Evolutionary conservation across 1,140 invertebrate genomes (phyloP).

Genomic region (Diabrotica undecimpunctata): DNA sequence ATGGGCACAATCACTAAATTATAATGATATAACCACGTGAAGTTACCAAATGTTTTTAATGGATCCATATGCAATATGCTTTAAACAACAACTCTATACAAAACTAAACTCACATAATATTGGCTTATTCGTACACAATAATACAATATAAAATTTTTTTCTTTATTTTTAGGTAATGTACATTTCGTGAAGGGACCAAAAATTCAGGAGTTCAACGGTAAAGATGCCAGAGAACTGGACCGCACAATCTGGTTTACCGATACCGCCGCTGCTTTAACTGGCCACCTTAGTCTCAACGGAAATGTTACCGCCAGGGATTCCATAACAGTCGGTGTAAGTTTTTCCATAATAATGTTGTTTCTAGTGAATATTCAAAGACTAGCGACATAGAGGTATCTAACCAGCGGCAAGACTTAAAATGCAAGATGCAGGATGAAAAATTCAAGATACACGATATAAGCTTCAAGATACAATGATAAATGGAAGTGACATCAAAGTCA

Average conservation of each 20-base stretch:
- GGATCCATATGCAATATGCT: no score
- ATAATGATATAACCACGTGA: no score
- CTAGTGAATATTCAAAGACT: not conserved
- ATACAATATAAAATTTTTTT: no score
- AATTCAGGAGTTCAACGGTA: conserved; percentile 28
- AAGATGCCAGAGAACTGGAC: conserved; percentile 23
- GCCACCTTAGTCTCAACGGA: conserved; percentile 29
- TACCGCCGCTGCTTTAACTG: conserved; percentile 23
- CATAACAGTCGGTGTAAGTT: conserved; percentile 35
- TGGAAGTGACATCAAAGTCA: not conserved
- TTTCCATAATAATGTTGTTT: not conserved
- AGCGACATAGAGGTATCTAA: not conserved
- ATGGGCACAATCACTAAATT: no score
- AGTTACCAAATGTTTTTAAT: no score
- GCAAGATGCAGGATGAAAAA: no score
- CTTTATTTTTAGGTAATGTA: conserved; percentile 31
- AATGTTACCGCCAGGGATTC: conserved; percentile 32
- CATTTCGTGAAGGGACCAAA: conserved; percentile 36
- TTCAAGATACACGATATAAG: not conserved
- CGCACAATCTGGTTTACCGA: conserved; percentile 39
- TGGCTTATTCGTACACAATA: no score
- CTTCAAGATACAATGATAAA: not conserved
- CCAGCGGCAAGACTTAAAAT: not conserved
- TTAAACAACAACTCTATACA: no score
- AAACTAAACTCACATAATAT: no score